phyloP scores from a whole-genome alignment of 2,113 vertebrate species.

The Limanda limanda region DNA sequence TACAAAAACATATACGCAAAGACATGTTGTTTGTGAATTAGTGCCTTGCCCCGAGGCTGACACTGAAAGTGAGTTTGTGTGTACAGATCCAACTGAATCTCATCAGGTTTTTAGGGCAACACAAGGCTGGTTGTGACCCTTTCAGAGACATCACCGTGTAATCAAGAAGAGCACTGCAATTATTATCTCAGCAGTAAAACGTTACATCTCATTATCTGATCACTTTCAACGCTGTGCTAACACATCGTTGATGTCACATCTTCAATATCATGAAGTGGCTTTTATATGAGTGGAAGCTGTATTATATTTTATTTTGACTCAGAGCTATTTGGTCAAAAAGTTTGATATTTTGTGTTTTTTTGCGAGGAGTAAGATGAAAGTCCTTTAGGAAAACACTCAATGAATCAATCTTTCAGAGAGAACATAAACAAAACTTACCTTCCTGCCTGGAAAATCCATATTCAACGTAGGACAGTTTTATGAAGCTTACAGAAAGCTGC shows the following conservation, averaged over 20 bases:
- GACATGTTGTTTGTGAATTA: conserved; percentile 25
- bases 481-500: no score
- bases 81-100: conserved; percentile 32
- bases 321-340: background rate
- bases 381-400: background rate
- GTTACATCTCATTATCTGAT: conserved; percentile 11
- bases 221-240: background rate
- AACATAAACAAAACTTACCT: background rate
- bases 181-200: conserved; percentile 17
- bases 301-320: background rate
- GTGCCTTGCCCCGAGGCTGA: conserved; percentile 28
- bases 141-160: conserved; percentile 28
- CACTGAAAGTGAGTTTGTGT: conserved; percentile 27
- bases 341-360: background rate
- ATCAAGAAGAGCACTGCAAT: conserved; percentile 8
- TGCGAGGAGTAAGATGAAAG: background rate
- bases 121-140: conserved; percentile 1
- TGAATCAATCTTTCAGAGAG: background rate
- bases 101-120: conserved; percentile 32
- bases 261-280: conserved; percentile 1
- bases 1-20: conserved; percentile 35
- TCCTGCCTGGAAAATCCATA: background rate
- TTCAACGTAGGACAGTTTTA: no score
- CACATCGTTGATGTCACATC: background rate
- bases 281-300: background rate